Evolutionary conservation across 2,113 vertebrate genomes (phyloP), one percentile per base, ranked within the genome.

Genomic region (Anolis sagrei): DNA sequence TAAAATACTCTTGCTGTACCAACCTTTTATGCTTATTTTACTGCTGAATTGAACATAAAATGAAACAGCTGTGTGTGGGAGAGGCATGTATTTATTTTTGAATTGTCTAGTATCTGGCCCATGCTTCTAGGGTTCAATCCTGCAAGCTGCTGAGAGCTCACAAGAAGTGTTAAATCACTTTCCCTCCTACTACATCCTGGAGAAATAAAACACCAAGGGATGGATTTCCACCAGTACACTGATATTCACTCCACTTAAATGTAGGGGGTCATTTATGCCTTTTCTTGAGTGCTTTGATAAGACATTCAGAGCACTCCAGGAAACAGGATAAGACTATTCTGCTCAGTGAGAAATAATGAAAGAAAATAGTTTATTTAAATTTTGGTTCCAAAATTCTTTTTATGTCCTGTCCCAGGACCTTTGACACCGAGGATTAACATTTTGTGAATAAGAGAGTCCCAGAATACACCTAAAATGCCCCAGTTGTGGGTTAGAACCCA

Each of bases 51-150:
- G 90, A 87, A 83, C 83, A 87, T 93, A 90, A 87, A 95, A 91
- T 79, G 82, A 95, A 95, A 88, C 93, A 95, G 94, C 93, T 94
- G 93, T 92, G 94, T 94, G 93, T 95, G 89, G 94, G 90, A 91
- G 92, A 92, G 91, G 90, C 79, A 89, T 1, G 74, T 54, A 1
- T 92, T 95, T 95, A 94, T 94, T 95, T 95, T 94, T 91, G 92
- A 89, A 91, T 90, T 93, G 87, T 89, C 82, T 91, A 90, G 86
- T 83, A 90, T 90, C 79, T 89, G 2, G 88, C 91, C 92, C 85
- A 85, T 92, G 87, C 91, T 93, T 92, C 64, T 78, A 90, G 92
- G 90, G 91, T 92, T 92, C 88, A 91, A 90, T 91, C 88, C 90
- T 86, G 86, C 88, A 90, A 89, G 91, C 81, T 85, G 87, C 78